Percentiles rank a stretch among this genome's conserved stretches.
These are phyloP conservation scores for Tragopan temminckii DNA, from an alignment of 2,797 vertebrate species.

Conservation along the genomic window DNA sequence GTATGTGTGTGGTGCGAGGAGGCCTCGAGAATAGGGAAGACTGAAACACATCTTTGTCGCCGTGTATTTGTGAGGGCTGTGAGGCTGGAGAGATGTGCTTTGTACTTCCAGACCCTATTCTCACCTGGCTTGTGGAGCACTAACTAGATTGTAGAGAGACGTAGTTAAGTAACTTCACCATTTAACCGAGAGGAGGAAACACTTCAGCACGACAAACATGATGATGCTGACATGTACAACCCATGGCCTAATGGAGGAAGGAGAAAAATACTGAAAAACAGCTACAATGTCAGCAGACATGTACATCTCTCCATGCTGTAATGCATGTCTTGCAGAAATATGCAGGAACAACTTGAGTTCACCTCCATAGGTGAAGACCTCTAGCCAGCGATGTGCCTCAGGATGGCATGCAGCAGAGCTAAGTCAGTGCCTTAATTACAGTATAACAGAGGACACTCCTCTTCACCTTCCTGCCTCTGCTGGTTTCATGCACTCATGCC, in stretches of 20 bases:
- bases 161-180: background rate
- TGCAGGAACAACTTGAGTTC: background rate
- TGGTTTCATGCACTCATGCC: background rate
- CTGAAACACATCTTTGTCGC: background rate
- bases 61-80: background rate
- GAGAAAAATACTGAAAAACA: background rate
- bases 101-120: background rate
- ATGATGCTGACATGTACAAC: background rate
- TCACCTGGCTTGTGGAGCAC: background rate
- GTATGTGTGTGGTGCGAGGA: background rate
- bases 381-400: background rate
- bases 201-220: background rate
- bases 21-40: background rate
- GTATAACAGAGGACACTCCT: background rate
- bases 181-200: background rate
- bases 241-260: background rate
- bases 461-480: background rate
- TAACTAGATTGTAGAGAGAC: background rate
- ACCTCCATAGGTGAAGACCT: accelerated
- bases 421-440: background rate
- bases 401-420: background rate
- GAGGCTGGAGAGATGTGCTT: background rate
- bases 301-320: background rate
- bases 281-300: background rate
- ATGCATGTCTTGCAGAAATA: background rate